Evolutionary conservation across 2,113 vertebrate genomes (phyloP), one percentile per base, ranked within the genome.

Genomic region (Oophaga pumilio): DNA sequence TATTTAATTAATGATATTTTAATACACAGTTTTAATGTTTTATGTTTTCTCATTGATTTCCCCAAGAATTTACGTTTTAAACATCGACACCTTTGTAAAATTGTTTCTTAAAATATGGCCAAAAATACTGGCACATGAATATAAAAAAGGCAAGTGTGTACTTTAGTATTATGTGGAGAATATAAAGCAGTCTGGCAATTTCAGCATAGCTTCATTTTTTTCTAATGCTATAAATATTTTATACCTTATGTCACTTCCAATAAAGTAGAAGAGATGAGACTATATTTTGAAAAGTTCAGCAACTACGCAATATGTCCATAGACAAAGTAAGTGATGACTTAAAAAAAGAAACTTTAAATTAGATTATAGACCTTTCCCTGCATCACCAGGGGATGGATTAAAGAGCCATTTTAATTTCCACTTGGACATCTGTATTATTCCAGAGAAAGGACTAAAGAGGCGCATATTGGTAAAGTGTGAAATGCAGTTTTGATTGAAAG

Each of bases 401-500:
- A 83, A 93, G 90, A 93, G 86, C 88, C 91, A 49, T 90, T 93
- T 92, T 90, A 91, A 91, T 90, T 92, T 92, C 89, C 90, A 90
- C 90, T 20, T 62, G 85, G 88, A 92, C 89, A 90, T 84, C 90
- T 92, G 64, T 93, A 93, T 93, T 93, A 90, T 89, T 91, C 87
- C 81, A 77, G 85, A 90, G 90, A 87, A 91, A 90, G 85, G 90
- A 90, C 90, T 92, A 91, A 91, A 90, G 93, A 92, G 84, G 79
- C 90, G 88, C 89, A 90, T 92, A 91, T 92, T 93, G 93, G 92
- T 92, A 93, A 93, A 94, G 93, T 93, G 93, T 95, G 93, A 95
- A 95, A 96, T 93, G 92, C 85, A 90, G 91, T 94, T 95, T 93
- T 95, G 93, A 93, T 93, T 94, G 91, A 91, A 92, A 94, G 92